These are phyloP conservation scores for Sceliomorpha sp. DNA, from an alignment of 2,888 invertebrate genomes.

Conservation along the genomic window DNA sequence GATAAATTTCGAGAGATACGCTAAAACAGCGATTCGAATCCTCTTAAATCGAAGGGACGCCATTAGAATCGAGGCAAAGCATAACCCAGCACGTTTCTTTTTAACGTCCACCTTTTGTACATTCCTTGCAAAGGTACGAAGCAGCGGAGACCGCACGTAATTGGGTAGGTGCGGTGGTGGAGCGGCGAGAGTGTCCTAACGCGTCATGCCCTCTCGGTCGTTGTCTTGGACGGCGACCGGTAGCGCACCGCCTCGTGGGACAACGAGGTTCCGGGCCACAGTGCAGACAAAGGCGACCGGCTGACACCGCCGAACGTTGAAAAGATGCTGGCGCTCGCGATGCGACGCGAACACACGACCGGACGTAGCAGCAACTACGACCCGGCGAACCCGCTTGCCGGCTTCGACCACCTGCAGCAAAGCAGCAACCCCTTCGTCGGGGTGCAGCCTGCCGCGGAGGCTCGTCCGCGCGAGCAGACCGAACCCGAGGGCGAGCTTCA, in stretches of 20 bases:
- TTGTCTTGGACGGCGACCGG: conserved; percentile 48
- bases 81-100: too few species aligned
- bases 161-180: not conserved
- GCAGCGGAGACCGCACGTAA: not conserved
- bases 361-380: conserved; percentile 76
- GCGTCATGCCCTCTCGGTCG: conserved; percentile 47
- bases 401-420: conserved; percentile 78
- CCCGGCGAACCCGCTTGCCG: conserved; percentile 73
- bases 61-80: too few species aligned
- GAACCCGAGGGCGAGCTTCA: conserved; percentile 76
- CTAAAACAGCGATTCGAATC: too few species aligned
- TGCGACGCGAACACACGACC: conserved; percentile 79
- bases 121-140: too few species aligned
- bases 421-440: conserved; percentile 68
- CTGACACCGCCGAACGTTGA: conserved; percentile 64
- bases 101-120: too few species aligned
- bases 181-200: conserved; percentile 11
- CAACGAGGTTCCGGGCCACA: conserved; percentile 58
- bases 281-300: conserved; percentile 63
- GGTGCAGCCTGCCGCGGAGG: conserved; percentile 63
- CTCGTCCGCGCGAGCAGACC: conserved; percentile 66
- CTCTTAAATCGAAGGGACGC: too few species aligned
- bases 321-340: conserved; percentile 79
- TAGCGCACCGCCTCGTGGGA: conserved; percentile 25
- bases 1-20: too few species aligned